Percentiles rank a stretch among this genome's conserved stretches.
These are phyloP conservation scores for Muraenolepis orangiensis DNA, from an alignment of 2,797 vertebrate genomes.

Conservation along the genomic window DNA sequence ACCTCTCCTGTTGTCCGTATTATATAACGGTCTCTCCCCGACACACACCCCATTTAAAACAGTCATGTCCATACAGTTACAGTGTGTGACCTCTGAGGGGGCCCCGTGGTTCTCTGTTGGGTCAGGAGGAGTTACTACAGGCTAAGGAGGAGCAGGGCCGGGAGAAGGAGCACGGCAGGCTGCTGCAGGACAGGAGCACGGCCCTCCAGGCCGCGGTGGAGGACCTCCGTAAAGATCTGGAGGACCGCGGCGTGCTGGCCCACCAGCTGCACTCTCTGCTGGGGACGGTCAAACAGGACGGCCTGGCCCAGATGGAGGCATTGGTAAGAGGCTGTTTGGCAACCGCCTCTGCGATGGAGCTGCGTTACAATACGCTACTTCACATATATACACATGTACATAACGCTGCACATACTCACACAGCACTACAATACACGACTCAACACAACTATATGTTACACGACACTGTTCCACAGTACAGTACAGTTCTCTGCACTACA, in stretches of 20 bases:
- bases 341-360: neutral
- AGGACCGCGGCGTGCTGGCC: conserved; percentile 52
- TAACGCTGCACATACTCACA: too few species aligned
- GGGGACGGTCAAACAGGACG: conserved; percentile 58
- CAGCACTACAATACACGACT: too few species aligned
- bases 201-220: conserved; percentile 57
- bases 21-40: neutral
- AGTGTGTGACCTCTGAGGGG: neutral
- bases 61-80: neutral
- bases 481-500: too few species aligned
- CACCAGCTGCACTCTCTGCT: conserved; percentile 48
- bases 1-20: neutral
- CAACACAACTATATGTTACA: too few species aligned
- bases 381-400: too few species aligned
- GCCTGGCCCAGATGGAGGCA: conserved; percentile 52
- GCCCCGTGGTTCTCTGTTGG: neutral
- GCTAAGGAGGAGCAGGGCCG: conserved; percentile 57
- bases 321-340: conserved; percentile 49
- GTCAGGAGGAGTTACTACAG: conserved; percentile 49
- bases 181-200: conserved; percentile 52
- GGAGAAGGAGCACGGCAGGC: conserved; percentile 63
- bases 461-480: too few species aligned
- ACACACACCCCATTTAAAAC: neutral
- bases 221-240: conserved; percentile 55
- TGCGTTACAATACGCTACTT: too few species aligned